Base-by-base conservation (phyloP, 30 jellyfish, hydroid and myxozoan species). In the Hydractinia symbiolongicarpus region DNA sequence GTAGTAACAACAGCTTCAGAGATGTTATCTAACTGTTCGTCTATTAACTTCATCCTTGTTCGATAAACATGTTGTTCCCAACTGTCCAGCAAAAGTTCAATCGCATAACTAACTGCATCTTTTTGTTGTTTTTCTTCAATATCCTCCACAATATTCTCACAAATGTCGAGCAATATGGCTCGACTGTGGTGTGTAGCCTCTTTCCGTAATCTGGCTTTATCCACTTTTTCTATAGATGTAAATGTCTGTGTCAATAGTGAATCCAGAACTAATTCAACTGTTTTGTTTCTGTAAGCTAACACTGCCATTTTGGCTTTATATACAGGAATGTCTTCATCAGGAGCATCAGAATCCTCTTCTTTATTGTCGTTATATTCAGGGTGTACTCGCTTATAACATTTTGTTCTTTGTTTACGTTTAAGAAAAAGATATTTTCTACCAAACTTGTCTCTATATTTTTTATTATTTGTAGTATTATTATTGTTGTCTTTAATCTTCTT, bases 261-360 rank as follows among this genome's bases (percentile, higher is more conserved):
- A 15, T 79, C 79, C 21, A 79, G 10, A 8, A 54, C 84, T 21
- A 68, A 19, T 51, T 68, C 70, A 51, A 62, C 57, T 21, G 84
- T 79, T 15, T 77, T 77, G 19, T 77, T 60, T 62, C 87, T 62
- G 50, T 15, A 50, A 44, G 7, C 44, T 5, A 5, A 10, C 50
- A 16, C 30, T 9, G 69, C 21, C 8, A 15, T 13, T 14, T 66
- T 62, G 6, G 87, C 87, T 79, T 79, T 79, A 54, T 61, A 79
- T 30, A 84, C 64, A 9, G 87, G 87, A 19, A 79, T 79, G 30
- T 77, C 85, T 19, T 77, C 76, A 49, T 77, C 85, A 55, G 85
- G 85, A 9, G 60, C 20, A 30, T 19, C 44, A n/a, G 60, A 60
- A 4, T 53, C 66, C 44, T 58, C 73, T 50, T 53, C 85, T 7